These are phyloP conservation scores for Cyprinodon brontotheroides DNA, from an alignment of 2,113 vertebrate species.

Conservation along the genomic window DNA sequence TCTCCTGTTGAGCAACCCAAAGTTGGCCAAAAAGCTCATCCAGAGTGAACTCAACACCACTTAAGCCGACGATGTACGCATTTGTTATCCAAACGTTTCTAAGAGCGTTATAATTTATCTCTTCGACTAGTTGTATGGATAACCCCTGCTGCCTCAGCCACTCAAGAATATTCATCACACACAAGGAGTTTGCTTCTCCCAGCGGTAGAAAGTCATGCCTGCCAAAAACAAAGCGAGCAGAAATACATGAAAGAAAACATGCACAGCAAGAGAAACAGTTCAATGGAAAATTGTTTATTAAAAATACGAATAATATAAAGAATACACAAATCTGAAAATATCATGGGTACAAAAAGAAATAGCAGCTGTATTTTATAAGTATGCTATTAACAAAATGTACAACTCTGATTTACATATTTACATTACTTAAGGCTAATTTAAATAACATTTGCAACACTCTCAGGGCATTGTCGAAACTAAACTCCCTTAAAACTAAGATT, in stretches of 20 bases:
- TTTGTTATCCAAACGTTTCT: constrained; percentile 39
- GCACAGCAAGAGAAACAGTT: not conserved
- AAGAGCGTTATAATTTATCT: constrained; percentile 39
- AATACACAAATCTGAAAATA: constrained; percentile 53
- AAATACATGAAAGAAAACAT: not conserved
- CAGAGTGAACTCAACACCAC: constrained; percentile 14
- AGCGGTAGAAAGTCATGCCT: constrained; percentile 12
- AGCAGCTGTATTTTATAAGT: constrained; percentile 66
- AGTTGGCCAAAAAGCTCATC: constrained; percentile 29
- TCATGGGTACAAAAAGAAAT: constrained; percentile 66
- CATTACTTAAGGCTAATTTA: constrained; percentile 72
- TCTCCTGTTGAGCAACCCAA: constrained; percentile 56
- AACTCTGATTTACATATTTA: constrained; percentile 75
- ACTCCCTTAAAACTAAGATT: constrained; percentile 4
- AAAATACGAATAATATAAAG: constrained; percentile 66
- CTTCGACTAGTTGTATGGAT: constrained; percentile 11
- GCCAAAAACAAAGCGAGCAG: constrained; percentile 31
- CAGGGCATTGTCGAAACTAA: constrained; percentile 18
- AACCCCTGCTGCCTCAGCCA: constrained; percentile 34
- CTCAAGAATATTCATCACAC: constrained; percentile 41
- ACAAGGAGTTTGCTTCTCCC: constrained; percentile 13
- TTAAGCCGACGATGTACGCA: constrained; percentile 15
- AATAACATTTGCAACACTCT: constrained; percentile 54
- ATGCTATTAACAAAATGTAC: constrained; percentile 66
- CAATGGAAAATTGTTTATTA: constrained; percentile 61